A percentile compares a stretch with the other conserved stretches of the same genome.
Evolutionary conservation across 2,113 vertebrate genomes (phyloP).

Genomic region (Ailuropoda melanoleuca): DNA sequence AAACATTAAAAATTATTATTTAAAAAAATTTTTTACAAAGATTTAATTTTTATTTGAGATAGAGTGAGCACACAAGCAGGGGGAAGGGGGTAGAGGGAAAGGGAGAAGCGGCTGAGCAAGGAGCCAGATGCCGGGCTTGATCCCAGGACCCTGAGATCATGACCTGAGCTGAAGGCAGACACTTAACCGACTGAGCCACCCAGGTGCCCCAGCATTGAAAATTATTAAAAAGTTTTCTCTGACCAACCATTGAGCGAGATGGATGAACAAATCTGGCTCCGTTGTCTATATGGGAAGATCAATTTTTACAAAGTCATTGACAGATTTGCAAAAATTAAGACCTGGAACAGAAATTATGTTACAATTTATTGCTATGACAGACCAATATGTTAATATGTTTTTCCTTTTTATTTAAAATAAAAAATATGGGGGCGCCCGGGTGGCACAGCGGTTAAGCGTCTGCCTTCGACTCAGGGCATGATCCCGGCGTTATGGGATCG

Average conservation of each 20-base stretch:
- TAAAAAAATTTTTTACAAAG: background rate
- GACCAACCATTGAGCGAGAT: background rate
- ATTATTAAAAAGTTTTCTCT: background rate
- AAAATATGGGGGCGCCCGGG: no score
- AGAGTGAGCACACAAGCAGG: no score
- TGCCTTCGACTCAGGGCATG: no score
- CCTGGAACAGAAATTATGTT: background rate
- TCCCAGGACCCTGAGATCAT: no score
- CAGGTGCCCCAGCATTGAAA: background rate
- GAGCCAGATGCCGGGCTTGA: no score
- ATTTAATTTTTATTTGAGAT: no score
- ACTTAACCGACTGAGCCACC: no score
- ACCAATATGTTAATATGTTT: background rate
- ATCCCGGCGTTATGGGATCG: no score
- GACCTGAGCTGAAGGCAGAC: no score
- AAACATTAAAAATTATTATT: background rate
- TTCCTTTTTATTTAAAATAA: conserved; percentile 10
- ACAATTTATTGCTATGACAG: background rate
- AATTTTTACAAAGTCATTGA: conserved; percentile 22
- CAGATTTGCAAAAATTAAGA: conserved; percentile 45
- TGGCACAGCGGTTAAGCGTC: no score
- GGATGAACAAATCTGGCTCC: conserved; percentile 5
- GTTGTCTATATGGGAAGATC: background rate
- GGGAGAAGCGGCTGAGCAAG: no score
- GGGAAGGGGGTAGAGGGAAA: no score